A percentile compares a stretch with the other conserved stretches of the same genome.
Conservation (phyloP, 2,888 invertebrate species). For the Zygaena filipendulae region DNA sequence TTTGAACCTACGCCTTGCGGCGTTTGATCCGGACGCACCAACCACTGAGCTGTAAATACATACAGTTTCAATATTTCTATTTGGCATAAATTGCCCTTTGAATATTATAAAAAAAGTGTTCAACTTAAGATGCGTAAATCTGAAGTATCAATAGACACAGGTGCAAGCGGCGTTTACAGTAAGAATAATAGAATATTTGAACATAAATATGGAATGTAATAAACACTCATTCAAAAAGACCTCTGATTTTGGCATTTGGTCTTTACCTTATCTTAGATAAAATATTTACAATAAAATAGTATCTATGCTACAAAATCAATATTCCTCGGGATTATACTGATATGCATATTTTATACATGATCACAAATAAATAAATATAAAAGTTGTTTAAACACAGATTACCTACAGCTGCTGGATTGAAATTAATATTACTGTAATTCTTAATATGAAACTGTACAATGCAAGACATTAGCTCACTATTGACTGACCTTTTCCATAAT, state of each 20-base stretch:
- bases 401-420: conserved; percentile 56
- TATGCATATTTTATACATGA: conserved; percentile 54
- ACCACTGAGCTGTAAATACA: no score
- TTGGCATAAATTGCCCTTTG: no score
- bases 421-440: conserved; percentile 53
- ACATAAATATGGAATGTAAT: conserved; percentile 69
- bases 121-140: no score
- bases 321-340: conserved; percentile 59
- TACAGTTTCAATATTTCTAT: no score
- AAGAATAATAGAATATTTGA: conserved; percentile 58
- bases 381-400: conserved; percentile 68
- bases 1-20: no score
- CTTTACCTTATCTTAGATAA: conserved; percentile 60
- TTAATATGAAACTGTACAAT: conserved; percentile 57
- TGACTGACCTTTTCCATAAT: conserved; percentile 46
- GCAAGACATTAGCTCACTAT: conserved; percentile 49
- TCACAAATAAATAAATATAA: conserved; percentile 58
- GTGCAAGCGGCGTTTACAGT: conserved; percentile 36
- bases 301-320: conserved; percentile 61
- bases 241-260: conserved; percentile 49
- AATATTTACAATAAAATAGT: conserved; percentile 66
- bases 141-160: no score
- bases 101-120: no score
- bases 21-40: no score
- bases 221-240: conserved; percentile 65